These are phyloP conservation scores for Trachurus trachurus DNA, from an alignment of 2,797 vertebrate species.

Conservation along the genomic window DNA sequence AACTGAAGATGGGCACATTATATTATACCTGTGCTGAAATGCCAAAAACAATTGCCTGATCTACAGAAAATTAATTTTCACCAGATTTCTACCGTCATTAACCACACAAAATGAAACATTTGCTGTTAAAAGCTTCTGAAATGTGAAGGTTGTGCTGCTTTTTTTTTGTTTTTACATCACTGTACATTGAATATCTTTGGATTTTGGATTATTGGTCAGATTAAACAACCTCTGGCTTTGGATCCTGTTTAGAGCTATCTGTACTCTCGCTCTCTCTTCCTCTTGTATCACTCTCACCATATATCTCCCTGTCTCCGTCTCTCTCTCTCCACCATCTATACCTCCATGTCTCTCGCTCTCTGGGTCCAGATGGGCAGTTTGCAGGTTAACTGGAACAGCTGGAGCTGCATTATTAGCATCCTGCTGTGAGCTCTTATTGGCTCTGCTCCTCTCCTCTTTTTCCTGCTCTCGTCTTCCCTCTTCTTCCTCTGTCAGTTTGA, in stretches of 20 bases:
- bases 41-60: background rate
- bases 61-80: background rate
- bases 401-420: constrained; percentile 99
- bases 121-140: background rate
- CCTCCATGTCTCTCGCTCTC: constrained; percentile 53
- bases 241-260: background rate
- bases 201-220: too few relatives aligned
- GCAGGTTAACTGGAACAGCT: constrained; percentile 99
- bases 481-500: constrained; percentile 72
- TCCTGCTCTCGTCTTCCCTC: constrained; percentile 43
- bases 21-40: background rate
- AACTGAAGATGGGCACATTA: background rate
- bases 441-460: constrained; percentile 85
- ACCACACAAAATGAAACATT: background rate
- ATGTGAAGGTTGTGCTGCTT: background rate
- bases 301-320: constrained; percentile 15
- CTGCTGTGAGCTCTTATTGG: constrained; percentile 99
- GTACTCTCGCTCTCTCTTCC: constrained; percentile 1
- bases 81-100: background rate
- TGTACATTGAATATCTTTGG: background rate
- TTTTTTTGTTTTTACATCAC: background rate
- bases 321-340: background rate
- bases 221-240: too few relatives aligned
- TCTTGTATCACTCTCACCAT: constrained; percentile 11
- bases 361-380: constrained; percentile 98